Evolutionary conservation across 2,797 vertebrate genomes (phyloP).

Genomic region (Telmatherina bonti): DNA sequence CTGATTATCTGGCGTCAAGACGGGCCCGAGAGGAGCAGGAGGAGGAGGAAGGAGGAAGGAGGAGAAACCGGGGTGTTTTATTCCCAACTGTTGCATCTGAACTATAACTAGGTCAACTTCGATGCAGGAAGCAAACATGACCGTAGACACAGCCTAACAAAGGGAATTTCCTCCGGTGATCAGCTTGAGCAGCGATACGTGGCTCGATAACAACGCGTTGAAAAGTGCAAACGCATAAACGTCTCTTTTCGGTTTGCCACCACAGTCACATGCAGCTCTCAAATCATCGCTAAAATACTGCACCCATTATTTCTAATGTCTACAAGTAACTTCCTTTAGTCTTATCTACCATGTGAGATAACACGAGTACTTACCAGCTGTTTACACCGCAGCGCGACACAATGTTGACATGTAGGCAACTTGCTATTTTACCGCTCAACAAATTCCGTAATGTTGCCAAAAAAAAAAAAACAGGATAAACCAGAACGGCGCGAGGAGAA

Average conservation of each 20-base stretch:
- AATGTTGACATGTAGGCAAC: constrained; percentile 84
- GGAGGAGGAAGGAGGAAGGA: neutral
- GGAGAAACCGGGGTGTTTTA: constrained; percentile 39
- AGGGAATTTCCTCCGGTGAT: constrained; percentile 30
- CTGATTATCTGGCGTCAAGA: constrained; percentile 48
- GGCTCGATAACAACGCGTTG: constrained; percentile 47
- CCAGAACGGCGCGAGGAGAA: neutral
- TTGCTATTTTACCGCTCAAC: constrained; percentile 60
- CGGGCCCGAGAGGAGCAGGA: constrained; percentile 31
- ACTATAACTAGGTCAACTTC: constrained; percentile 69
- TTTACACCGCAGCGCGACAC: constrained; percentile 70
- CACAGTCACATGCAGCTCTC: neutral
- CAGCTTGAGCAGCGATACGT: constrained; percentile 42
- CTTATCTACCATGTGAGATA: constrained; percentile 11
- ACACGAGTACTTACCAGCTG: constrained; percentile 84
- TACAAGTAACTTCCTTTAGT: neutral
- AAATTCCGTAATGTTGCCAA: constrained; percentile 53
- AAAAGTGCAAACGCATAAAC: constrained; percentile 41
- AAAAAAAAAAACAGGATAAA: constrained; percentile 23
- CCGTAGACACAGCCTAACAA: constrained; percentile 28
- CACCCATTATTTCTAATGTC: neutral
- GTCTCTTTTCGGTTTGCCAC: neutral
- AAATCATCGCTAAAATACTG: constrained; percentile 3
- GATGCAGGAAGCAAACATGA: constrained; percentile 49
- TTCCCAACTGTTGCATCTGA: constrained; percentile 79